Evolutionary conservation across 2,888 invertebrate species (phyloP).

Genomic region (Strigamia maritima): DNA sequence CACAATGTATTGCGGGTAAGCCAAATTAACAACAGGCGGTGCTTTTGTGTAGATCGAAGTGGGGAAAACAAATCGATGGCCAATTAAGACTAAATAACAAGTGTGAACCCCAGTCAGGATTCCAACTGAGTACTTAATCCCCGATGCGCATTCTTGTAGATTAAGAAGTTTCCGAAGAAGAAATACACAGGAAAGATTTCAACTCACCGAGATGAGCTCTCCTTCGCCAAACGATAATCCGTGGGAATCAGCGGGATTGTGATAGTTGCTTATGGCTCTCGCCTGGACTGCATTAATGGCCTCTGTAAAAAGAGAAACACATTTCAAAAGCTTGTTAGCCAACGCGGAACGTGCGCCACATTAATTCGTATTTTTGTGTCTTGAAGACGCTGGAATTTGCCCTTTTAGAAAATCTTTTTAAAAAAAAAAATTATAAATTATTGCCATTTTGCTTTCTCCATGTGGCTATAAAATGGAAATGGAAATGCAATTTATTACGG

Average conservation of each 20-base stretch:
- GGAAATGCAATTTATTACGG: background rate
- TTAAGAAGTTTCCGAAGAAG: background rate
- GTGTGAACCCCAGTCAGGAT: background rate
- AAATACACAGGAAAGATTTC: background rate
- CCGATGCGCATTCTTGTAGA: background rate
- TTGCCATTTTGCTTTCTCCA: background rate
- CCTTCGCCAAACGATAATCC: slow-evolving; percentile 50
- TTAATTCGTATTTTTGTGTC: background rate
- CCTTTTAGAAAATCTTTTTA: background rate
- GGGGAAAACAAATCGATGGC: background rate
- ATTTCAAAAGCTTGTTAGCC: background rate
- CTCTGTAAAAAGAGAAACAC: slow-evolving; percentile 48
- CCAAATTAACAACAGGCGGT: background rate
- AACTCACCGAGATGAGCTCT: slow-evolving; percentile 53
- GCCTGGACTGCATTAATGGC: slow-evolving; percentile 52
- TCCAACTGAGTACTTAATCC: background rate
- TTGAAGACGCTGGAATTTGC: background rate
- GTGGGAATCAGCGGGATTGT: slow-evolving; percentile 50
- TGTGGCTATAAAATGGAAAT: background rate
- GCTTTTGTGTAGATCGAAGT: background rate
- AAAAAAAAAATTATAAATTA: background rate
- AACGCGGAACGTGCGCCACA: background rate
- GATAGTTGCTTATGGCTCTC: slow-evolving; percentile 51
- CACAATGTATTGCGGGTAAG: background rate
- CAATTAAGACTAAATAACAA: background rate